Evolutionary conservation across 1,140 invertebrate genomes (phyloP), one percentile per base, ranked within the genome.

Genomic region (Drosophila prosaltans): DNA sequence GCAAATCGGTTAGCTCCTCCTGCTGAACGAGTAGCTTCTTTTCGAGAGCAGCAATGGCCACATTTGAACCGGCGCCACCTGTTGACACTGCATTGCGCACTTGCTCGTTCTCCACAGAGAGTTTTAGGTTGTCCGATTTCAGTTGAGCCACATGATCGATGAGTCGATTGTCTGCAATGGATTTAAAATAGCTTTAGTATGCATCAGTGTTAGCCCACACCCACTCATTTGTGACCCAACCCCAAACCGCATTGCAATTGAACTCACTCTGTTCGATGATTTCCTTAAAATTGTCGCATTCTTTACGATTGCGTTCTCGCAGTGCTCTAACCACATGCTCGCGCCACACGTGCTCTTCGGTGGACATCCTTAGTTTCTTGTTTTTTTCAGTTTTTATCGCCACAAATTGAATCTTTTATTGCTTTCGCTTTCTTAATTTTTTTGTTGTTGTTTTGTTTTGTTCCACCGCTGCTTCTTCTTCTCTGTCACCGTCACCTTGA

Each of bases 1-100:
- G 97, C 32, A 99, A 91, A 63, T 97, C 97, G 7, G 97, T 98
- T 3, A 99, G 92, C 92, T 99, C 98, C 93, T 99, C 98, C 92
- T 98, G 97, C 91, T 98, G 95, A 21, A 94, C 94, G 61, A 97
- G 93, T 32, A 98, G 92, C 93, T 98, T 97, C 80, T 98, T 97
- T 93, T 98, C 97, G 55, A 98, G 93, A 26, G 94, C 94, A 79
- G 94, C 94, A 71, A 90, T 91, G 73, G 90, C 91, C 36, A 86
- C 78, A 81, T 92, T 64, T 69, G 78, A 86, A 10, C 91, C 79
- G 55, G 59, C 81, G 59, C 80, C 72, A 88, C 82, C 91, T 91
- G 91, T 91, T 91, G 91, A 89, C 65, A 89, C 72, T 1, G 90
- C 83, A 40, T 63, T 85, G 30, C 95, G 94, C 11, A 98, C 93